phyloP scores from a whole-genome alignment of 1,140 invertebrate genomes.

The Gryllus bimaculatus region DNA sequence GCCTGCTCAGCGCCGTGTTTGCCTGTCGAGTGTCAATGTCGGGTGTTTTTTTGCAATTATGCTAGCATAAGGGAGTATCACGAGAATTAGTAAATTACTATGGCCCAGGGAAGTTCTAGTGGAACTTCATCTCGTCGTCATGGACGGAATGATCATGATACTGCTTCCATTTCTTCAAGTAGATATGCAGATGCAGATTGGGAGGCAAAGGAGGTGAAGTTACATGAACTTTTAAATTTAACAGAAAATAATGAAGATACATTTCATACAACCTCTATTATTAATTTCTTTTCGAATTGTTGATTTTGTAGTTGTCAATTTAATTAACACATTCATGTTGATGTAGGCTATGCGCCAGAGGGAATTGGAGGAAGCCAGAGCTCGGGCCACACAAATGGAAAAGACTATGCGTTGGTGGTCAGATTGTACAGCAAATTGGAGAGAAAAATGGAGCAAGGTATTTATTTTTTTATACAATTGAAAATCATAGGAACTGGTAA shows the following conservation, averaged over 20 bases:
- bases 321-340: neutral
- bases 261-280: neutral
- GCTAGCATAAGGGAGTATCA: too few species aligned
- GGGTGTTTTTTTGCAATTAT: too few species aligned
- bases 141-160: conserved; percentile 39
- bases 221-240: neutral
- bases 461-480: conserved; percentile 14
- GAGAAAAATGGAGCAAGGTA: conserved; percentile 94
- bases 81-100: conserved; percentile 23
- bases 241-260: neutral
- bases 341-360: conserved; percentile 54
- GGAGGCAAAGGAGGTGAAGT: conserved; percentile 53
- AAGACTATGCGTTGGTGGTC: conserved; percentile 99
- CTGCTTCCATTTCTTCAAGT: conserved; percentile 37
- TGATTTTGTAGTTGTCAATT: neutral
- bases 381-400: conserved; percentile 91
- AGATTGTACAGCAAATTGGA: conserved; percentile 81
- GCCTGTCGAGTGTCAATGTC: too few species aligned
- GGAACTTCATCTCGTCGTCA: conserved; percentile 43
- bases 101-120: conserved; percentile 45
- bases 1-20: too few species aligned
- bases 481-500: too few species aligned
- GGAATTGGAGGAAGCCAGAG: conserved; percentile 83
- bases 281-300: neutral
- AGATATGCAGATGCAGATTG: conserved; percentile 52